Conservation (phyloP, 2,888 invertebrate species). For the Dynastes maya region DNA sequence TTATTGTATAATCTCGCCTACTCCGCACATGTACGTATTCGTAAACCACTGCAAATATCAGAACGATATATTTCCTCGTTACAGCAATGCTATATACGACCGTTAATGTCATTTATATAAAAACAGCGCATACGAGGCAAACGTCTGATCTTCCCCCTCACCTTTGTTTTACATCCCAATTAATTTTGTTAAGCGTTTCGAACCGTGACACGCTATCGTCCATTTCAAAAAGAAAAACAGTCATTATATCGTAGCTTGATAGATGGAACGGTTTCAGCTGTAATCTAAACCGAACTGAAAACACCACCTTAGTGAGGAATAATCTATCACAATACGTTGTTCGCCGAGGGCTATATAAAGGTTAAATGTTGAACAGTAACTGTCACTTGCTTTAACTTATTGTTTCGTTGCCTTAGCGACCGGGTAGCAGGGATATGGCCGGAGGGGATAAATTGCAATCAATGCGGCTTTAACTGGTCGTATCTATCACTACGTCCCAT, state of each 20-base stretch:
- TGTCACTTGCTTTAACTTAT: slow-evolving; percentile 55
- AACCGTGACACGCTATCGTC: slow-evolving; percentile 4
- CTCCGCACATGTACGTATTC: slow-evolving; percentile 4
- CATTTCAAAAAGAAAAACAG: slow-evolving; percentile 7
- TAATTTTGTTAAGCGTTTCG: slow-evolving; percentile 24
- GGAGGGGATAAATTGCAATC: slow-evolving; percentile 58
- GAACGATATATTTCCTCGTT: slow-evolving; percentile 27
- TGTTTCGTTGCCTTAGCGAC: slow-evolving; percentile 56
- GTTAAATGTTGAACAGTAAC: slow-evolving; percentile 57
- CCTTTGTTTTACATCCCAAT: slow-evolving; percentile 10
- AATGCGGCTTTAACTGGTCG: slow-evolving; percentile 57
- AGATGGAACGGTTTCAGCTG: slow-evolving; percentile 25
- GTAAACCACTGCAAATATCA: slow-evolving; percentile 24
- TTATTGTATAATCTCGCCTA: slow-evolving; percentile 33
- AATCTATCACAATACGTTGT: slow-evolving; percentile 47
- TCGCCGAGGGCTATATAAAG: slow-evolving; percentile 48
- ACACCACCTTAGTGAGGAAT: slow-evolving; percentile 38
- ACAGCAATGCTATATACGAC: not conserved
- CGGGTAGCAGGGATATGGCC: slow-evolving; percentile 39
- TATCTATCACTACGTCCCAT: slow-evolving; percentile 56
- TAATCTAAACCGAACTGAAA: slow-evolving; percentile 43
- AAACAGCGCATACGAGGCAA: slow-evolving; percentile 3
- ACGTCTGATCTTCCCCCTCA: not conserved
- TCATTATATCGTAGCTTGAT: slow-evolving; percentile 37
- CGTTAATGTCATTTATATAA: slow-evolving; percentile 15